These are phyloP conservation scores for Cryptomyrus ogoouensis DNA, from an alignment of 2,113 vertebrate genomes.

Conservation along the genomic window DNA sequence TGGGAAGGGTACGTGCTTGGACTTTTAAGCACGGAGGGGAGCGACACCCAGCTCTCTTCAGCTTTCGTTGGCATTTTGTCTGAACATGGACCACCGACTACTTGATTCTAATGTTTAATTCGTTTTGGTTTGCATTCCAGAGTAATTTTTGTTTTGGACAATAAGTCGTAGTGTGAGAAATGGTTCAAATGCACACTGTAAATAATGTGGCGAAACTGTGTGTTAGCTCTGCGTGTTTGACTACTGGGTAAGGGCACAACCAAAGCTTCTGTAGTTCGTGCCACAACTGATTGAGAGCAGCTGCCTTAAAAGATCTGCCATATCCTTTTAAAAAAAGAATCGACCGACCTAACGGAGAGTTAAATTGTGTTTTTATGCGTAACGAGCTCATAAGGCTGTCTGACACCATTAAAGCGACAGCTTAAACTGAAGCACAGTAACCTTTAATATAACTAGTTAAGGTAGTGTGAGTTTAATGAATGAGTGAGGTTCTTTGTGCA, in stretches of 20 bases:
- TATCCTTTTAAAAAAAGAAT: neutral
- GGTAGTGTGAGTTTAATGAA: constrained; percentile 28
- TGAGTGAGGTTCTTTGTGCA: constrained; percentile 30
- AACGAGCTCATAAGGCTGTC: neutral
- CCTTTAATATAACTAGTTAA: neutral
- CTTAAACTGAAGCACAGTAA: neutral
- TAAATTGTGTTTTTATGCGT: neutral
- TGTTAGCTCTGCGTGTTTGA: constrained; percentile 25
- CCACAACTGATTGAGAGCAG: neutral
- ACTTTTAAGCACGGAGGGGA: neutral
- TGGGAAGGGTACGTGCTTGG: neutral
- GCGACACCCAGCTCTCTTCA: neutral
- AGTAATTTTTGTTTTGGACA: neutral
- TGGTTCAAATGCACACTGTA: constrained; percentile 19
- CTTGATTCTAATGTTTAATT: neutral
- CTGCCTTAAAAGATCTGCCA: neutral
- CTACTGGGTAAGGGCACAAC: constrained; percentile 40
- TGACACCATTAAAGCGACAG: neutral
- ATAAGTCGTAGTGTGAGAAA: constrained; percentile 2
- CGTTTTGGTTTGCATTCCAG: neutral
- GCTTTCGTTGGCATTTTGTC: neutral
- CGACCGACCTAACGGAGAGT: neutral
- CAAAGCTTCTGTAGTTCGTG: constrained; percentile 26
- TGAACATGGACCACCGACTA: neutral
- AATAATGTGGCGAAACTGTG: constrained; percentile 26